Evolutionary conservation across 2,797 vertebrate species (phyloP), one percentile per base, ranked within the genome.

Genomic region (Champsocephalus gunnari): DNA sequence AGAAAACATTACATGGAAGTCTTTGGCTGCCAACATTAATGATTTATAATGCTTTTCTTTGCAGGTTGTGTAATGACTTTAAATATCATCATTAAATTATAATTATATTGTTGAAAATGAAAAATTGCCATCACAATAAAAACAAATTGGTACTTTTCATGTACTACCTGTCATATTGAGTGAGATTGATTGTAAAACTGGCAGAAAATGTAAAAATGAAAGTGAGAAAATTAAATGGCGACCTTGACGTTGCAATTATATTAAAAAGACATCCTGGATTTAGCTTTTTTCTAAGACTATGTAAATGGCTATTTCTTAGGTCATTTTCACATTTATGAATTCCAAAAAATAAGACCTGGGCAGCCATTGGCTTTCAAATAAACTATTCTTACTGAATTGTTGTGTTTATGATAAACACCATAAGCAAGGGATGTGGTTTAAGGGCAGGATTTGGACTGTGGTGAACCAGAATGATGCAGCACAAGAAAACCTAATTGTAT

Each of bases 1-100:
- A 4, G 12, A 14, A 5, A 28, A 14, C 38, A 8, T 17, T 24
- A 45, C 24, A 13, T 44, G 19, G 16, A 68, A 3, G 65, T 47
- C 45, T 66, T 70, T 17, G 34, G 53, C 32, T 60, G 21, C 28
- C 16, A 21, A 51, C 49, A n/a, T 19, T 59, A 60, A 51, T n/a
- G 7, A 55, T 38, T 7, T 7, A 41, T 48, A 0, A 43, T 9
- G n/a, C 1, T 3, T n/a, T 66, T 51, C 4, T 55, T 11, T 12
- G 9, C 3, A 0, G 9, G 7, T 73, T 19, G 43, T 66, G 19
- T 9, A 59, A 28, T 5, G 16, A 9, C 32, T 51, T 44, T 4
- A 19, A 16, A 10, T 47, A 2, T 13, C 9, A 9, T 3, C 12
- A 12, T 41, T 3, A 12, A 24, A 24, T 60, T 17, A 43, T 43